Percentiles rank a stretch among this genome's conserved stretches.
Evolutionary conservation across 2,113 vertebrate species (phyloP).

Genomic region (Puffinus mauretanicus): DNA sequence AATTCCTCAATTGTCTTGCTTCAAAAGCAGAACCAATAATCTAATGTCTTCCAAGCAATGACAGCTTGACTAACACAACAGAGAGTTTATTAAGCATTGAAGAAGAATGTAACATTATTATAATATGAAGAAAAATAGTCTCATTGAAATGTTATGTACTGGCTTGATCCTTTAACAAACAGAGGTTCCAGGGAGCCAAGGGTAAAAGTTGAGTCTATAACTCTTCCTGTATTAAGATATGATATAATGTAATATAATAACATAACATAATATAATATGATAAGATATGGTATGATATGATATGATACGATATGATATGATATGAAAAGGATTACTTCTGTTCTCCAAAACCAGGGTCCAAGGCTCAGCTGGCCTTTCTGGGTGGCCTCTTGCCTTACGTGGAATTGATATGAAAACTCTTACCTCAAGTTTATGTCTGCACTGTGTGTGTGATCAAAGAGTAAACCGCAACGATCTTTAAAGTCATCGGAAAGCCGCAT

Average conservation of each 20-base stretch:
- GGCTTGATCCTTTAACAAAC: background rate
- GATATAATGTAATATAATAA: background rate
- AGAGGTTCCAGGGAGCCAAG: background rate
- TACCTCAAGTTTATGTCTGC: conserved; percentile 19
- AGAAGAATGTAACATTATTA: background rate
- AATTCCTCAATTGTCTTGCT: background rate
- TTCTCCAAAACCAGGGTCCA: background rate
- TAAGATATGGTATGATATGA: too few species aligned
- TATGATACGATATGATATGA: background rate
- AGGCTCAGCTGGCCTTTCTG: background rate
- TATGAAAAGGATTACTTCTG: background rate
- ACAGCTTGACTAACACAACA: background rate
- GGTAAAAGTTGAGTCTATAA: background rate
- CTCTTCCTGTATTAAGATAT: background rate
- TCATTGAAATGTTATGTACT: background rate
- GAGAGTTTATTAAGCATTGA: background rate
- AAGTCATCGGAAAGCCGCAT: background rate
- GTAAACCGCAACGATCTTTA: background rate
- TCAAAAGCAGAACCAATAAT: background rate
- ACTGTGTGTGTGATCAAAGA: conserved; percentile 14
- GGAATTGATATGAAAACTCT: background rate
- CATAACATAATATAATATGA: background rate
- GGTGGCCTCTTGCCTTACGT: background rate
- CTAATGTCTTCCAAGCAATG: background rate
- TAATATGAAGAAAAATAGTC: background rate